These are phyloP conservation scores for Mystacides longicornis DNA, from an alignment of 2,888 invertebrate species.

Conservation along the genomic window DNA sequence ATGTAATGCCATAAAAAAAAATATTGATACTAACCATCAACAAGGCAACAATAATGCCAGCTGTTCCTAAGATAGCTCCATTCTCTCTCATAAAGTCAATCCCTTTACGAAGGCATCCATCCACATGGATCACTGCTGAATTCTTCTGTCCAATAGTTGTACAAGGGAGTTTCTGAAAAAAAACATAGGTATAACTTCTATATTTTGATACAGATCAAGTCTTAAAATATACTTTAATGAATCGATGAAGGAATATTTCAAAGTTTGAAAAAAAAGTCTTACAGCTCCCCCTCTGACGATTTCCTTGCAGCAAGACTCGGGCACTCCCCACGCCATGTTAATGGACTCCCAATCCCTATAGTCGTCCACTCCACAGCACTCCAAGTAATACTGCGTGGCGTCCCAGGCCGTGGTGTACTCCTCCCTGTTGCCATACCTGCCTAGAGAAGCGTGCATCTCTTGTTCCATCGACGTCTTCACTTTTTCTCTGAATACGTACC, in stretches of 20 bases:
- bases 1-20: conserved; percentile 9
- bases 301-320: conserved; percentile 71
- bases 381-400: conserved; percentile 71
- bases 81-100: conserved; percentile 66
- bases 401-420: conserved; percentile 81
- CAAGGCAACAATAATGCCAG: conserved; percentile 75
- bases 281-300: conserved; percentile 38
- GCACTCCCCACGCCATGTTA: too few relatives aligned
- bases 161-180: conserved; percentile 50
- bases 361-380: conserved; percentile 77
- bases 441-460: conserved; percentile 70
- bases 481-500: conserved; percentile 84
- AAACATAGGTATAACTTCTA: background rate
- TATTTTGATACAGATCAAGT: background rate
- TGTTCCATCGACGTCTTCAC: conserved; percentile 67
- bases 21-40: conserved; percentile 59
- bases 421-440: conserved; percentile 61
- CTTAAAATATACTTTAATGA: background rate
- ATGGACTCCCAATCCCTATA: conserved; percentile 70
- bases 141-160: conserved; percentile 41
- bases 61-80: conserved; percentile 72
- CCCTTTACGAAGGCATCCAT: conserved; percentile 70
- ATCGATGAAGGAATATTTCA: background rate
- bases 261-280: background rate
- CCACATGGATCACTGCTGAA: conserved; percentile 52